Percentiles rank a stretch among this genome's conserved stretches.
Evolutionary conservation across 1,140 invertebrate species (phyloP).

Genomic region (Eufriesea mexicana): DNA sequence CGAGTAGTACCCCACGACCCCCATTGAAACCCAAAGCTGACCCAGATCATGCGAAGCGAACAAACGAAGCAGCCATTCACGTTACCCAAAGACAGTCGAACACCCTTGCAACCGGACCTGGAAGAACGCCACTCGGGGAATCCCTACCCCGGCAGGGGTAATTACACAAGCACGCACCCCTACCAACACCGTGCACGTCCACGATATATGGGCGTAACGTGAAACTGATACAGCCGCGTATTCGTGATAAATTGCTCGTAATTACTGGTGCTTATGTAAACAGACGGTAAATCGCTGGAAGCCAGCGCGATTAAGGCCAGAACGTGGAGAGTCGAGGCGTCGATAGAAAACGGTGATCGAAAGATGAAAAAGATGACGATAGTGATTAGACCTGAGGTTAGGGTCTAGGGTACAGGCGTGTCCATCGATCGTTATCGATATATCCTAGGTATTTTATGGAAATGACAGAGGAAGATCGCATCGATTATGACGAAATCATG

Average conservation of each 20-base stretch:
- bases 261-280: conserved; percentile 42
- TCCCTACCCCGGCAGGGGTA: background rate
- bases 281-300: conserved; percentile 23
- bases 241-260: conserved; percentile 40
- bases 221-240: conserved; percentile 40
- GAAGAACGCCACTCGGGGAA: background rate
- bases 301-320: background rate
- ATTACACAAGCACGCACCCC: conserved; percentile 16
- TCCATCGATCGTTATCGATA: no score
- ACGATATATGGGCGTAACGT: conserved; percentile 38
- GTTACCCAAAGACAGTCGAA: no score
- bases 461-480: no score
- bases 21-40: no score
- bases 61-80: no score
- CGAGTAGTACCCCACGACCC: no score
- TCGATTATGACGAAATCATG: no score
- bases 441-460: no score
- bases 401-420: no score
- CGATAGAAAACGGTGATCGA: no score
- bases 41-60: no score
- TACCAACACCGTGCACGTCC: background rate
- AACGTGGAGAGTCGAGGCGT: background rate
- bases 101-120: background rate
- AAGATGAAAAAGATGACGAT: background rate
- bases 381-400: no score